A percentile compares a stretch with the other conserved stretches of the same genome.
Conservation (phyloP, 2,113 vertebrate genomes). For the Hepsetus odoe region DNA sequence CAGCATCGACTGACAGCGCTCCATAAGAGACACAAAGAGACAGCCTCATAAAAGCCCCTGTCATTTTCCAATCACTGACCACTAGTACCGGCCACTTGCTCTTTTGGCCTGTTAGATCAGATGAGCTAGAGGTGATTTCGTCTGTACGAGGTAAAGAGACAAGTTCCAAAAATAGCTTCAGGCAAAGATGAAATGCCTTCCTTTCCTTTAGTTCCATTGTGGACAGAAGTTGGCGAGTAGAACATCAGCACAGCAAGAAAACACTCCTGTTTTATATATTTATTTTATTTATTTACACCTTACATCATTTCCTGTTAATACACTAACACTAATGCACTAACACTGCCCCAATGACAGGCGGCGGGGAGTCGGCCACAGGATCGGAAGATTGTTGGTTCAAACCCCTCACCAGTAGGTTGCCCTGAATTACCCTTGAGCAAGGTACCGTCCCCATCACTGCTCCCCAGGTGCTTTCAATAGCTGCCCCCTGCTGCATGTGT, state of each 20-base stretch:
- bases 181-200: not conserved
- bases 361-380: no score
- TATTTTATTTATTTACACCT: not conserved
- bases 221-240: not conserved
- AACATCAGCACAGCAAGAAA: not conserved
- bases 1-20: not conserved
- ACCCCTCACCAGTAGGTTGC: no score
- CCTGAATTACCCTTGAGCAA: no score
- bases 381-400: no score
- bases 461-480: no score
- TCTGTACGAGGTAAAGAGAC: conserved; percentile 70
- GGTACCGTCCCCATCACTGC: no score
- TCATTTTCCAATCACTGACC: conserved; percentile 78
- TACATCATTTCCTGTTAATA: no score
- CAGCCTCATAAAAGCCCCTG: conserved; percentile 53
- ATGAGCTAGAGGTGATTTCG: conserved; percentile 65
- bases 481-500: no score
- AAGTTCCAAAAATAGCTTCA: conserved; percentile 51
- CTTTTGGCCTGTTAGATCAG: conserved; percentile 74
- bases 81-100: conserved; percentile 67
- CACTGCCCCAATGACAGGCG: no score
- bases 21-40: conserved; percentile 38
- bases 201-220: not conserved
- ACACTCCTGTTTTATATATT: not conserved
- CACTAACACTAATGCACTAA: no score